Evolutionary conservation across 2,113 vertebrate genomes (phyloP), one percentile per base, ranked within the genome.

Genomic region (Psittacula cyanocephala): DNA sequence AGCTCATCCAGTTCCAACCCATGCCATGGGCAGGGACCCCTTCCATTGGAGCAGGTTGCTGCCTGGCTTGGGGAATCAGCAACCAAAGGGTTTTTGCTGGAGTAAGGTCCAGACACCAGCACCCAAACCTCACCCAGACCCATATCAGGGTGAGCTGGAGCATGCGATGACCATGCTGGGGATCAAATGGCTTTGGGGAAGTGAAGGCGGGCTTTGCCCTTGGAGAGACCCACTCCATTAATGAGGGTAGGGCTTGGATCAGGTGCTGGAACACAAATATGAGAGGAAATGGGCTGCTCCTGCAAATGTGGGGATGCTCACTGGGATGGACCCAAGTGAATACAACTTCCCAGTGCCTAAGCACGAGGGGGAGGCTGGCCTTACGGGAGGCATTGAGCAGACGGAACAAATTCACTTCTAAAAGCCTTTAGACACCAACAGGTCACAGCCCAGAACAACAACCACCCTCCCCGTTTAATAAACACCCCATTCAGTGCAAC

Each of bases 81-180:
- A 5, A 6, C 64, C 24, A 0, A 12, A 44, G 37, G 65, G 2
- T 25, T 6, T 28, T 8, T 28, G 20, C 3, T 11, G 37, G 77
- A 76, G 11, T 2, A 11, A 37, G 10, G 39, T 49, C 74, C 39
- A 7, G 35, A 25, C 28, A 28, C 10, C 19, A 4, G 0, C 1
- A 6, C 16, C 71, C 81, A 65, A 50, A n/a, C 23, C 44, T 69
- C 31, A 0, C 5, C 53, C 52, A 39, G 43, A 44, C 19, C 57
- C 13, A 0, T 1, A 6, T 6, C 92, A 59, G 62, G 13, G 14
- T 16, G 62, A 68, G 31, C 78, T 1, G 6, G 44, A 27, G 16
- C 6, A 1, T 1, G 10, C 0, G 1, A 2, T 1, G 60, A 15
- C 5, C 59, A 15, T 0, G 0, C 4, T 10, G 25, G 17, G 28